Evolutionary conservation across 2,797 vertebrate species (phyloP), one percentile per base, ranked within the genome.

Genomic region (Acanthornis magna): DNA sequence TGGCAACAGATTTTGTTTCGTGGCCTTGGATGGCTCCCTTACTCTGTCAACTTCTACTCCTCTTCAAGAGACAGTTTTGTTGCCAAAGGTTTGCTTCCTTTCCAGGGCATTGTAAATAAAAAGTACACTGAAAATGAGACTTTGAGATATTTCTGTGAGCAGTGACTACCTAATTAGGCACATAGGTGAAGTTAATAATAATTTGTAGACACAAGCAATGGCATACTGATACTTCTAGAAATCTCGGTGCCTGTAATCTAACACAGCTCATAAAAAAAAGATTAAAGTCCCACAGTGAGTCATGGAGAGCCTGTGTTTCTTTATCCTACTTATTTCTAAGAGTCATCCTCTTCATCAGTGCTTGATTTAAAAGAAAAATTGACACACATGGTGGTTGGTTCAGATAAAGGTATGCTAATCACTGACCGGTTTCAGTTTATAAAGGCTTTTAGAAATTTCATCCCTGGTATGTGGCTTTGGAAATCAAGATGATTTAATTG

Each of bases 301-400:
- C 40, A 15, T 5, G 3, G 29, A 85, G 16, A 85, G 14, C 26
- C 26, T 32, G 7, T 60, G 10, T 9, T 85, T 25, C 50, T 76
- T 87, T 67, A 77, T 60, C 26, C 23, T 79, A 32, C 19, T 88
- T 32, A 21, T 89, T 95, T 79, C 48, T 54, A 25, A 89, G 51
- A 79, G 19, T 74, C 36, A 45, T 76, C 23, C 22, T 94, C 45
- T 25, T 79, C 63, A 42, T 36, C 23, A 21, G 17, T 42, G 15
- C 21, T 87, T 77, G 85, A 77, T 85, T 91, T 67, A 71, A 76
- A 95, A 50, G 67, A 85, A 53, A 89, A 91, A 63, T 25, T 82
- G 43, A 29, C n/a, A 47, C 3, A 12, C 57, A 21, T 23, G 8
- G 45, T 42, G 10, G 10, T 7, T 78, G 16, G 18, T 80, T 80